A percentile compares a stretch with the other conserved stretches of the same genome.
phyloP scores from a whole-genome alignment of 2,797 vertebrate species.

The Eulemur albifrons region DNA sequence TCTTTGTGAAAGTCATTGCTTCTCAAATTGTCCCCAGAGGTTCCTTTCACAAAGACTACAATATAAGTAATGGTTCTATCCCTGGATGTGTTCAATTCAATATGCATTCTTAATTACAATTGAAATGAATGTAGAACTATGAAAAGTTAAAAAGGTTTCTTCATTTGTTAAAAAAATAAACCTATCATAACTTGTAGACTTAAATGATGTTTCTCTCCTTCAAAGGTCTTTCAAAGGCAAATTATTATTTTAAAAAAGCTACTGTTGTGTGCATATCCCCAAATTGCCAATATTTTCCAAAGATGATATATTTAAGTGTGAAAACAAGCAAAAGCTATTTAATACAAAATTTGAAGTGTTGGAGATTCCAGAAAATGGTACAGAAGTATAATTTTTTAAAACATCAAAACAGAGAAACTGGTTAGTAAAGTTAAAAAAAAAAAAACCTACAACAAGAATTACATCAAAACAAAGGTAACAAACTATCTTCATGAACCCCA shows the following conservation, averaged over 20 bases:
- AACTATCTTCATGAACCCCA: neutral
- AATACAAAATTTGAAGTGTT: neutral
- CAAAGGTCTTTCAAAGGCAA: neutral
- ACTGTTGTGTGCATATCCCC: neutral
- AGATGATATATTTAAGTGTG: neutral
- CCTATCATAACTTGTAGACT: neutral
- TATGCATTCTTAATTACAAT: neutral
- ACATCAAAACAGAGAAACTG: neutral
- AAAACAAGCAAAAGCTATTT: neutral
- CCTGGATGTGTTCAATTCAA: neutral
- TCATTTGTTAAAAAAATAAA: neutral
- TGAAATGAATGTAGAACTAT: neutral
- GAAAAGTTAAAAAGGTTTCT: neutral
- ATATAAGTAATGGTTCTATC: neutral
- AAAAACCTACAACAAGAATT: neutral
- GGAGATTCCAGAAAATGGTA: neutral
- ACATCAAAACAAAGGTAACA: neutral
- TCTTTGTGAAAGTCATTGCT: neutral
- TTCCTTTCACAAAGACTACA: neutral
- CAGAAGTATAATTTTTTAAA: neutral
- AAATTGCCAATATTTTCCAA: neutral
- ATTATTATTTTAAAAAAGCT: neutral
- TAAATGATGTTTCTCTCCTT: neutral
- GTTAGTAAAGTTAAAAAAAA: constrained; percentile 14
- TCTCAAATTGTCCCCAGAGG: neutral